Base-by-base conservation (phyloP, 1,140 invertebrate genomes). In the Nomia melanderi region DNA sequence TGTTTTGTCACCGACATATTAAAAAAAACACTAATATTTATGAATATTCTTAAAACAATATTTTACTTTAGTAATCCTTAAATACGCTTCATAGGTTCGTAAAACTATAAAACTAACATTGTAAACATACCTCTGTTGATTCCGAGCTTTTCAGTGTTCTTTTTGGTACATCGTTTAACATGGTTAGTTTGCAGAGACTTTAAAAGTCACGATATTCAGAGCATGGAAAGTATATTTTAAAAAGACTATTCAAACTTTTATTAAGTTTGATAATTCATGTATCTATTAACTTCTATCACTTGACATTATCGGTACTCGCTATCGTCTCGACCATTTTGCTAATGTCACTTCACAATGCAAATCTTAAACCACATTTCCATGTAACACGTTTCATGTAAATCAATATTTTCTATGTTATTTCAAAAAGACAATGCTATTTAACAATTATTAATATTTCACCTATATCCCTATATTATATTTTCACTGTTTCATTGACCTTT, bases 101-200 rank as follows among this genome's bases (percentile, higher is more conserved):
- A 1, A 8, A 54, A 64, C 27, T 14, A 17, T 44, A 44, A 25
- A n/a, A 12, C 12, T 41, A 14, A 27, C 39, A 27, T 31, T 33
- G 2, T 29, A 0, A 60, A 74, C 53, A 3, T 77, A 89, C 88
- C 83, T 88, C 83, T 0, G 79, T 74, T 14, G 78, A 75, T 65
- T 88, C 85, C 0, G 80, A 87, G 65, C 73, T 86, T 72, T 78
- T 86, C 29, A 62, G 11, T 39, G 79, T 44, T 57, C 67, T 85
- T 69, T 82, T 88, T 6, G 78, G 69, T 12, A 76, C 60, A 27
- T 88, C 87, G 56, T 82, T 80, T 36, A 87, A 84, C 88, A 89
- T 89, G n/a, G 12, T 67, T 63, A 23, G 4, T 36, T 54, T 7
- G 2, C 8, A 1, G 8, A 0, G 2, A 31, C 0, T 59, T 27